Base-by-base conservation (phyloP, 2,797 vertebrate species). In the Lithobates pipiens region DNA sequence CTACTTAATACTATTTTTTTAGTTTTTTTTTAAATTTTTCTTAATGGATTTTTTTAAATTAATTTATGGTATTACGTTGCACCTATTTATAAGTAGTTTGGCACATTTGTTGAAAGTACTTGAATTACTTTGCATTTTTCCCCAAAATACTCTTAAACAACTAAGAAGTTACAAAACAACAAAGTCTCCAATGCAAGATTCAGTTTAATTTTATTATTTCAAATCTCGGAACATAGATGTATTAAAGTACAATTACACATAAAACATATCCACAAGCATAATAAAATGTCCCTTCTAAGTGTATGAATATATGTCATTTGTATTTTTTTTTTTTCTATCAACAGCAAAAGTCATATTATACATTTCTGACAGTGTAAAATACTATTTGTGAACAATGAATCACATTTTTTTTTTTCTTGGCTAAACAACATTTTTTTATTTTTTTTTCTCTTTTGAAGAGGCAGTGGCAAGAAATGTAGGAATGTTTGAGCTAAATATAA, bases 181-280 rank as follows among this genome's bases (percentile, higher is more conserved):
- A 44, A 75, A 21, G 25, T 15, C n/a, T n/a, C 93, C 94, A 92
- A 91, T 95, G 94, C 95, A 93, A 94, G 93, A 93, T 95, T 92
- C 88, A 85, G 44, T 91, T 85, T 88, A 23, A 23, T 89, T 97
- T 99, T 96, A 98, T 98, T 98, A 93, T 95, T 93, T 95, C 95
- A 95, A 93, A 96, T 89, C 80, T 77, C 42, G 75, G 93, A 92
- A 93, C 89, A 91, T 87, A 92, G 81, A 90, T 89, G 86, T 92
- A 90, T 91, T 90, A 90, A 96, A 92, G 88, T 93, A 91, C 88
- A 92, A 90, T 63, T 88, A 93, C 89, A 94, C 92, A 91, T 83
- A 87, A 85, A 77, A 91, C 91, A 89, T 92, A 84, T 88, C 86
- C 89, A 91, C 92, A 91, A 92, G 91, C 93, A 90, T 92, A 83